Conservation (phyloP, 1,140 invertebrate genomes). For the Polyergus mexicanus region DNA sequence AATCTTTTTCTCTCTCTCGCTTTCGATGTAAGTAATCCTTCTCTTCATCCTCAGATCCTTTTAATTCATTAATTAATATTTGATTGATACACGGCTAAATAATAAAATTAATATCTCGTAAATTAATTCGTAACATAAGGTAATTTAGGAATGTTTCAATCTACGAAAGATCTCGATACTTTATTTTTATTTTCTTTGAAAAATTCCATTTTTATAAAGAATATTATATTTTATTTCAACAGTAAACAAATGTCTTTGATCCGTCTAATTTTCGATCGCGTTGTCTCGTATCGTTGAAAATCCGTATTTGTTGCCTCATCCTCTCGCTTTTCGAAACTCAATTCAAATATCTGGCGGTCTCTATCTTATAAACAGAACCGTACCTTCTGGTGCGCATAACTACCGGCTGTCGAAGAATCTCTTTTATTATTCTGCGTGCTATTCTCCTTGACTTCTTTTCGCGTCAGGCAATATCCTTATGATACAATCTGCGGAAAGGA, state of each 20-base stretch:
- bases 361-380: conserved; percentile 26
- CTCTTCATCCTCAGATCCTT: not conserved
- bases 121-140: too few relatives aligned
- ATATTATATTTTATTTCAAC: too few relatives aligned
- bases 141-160: too few relatives aligned
- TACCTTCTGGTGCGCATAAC: conserved; percentile 66
- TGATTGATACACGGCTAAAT: too few relatives aligned
- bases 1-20: conserved; percentile 10
- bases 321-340: not conserved
- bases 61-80: not conserved
- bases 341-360: conserved; percentile 44
- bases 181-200: too few relatives aligned
- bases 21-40: not conserved
- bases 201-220: too few relatives aligned
- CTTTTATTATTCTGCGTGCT: conserved; percentile 29
- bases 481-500: conserved; percentile 68
- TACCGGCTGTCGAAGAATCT: conserved; percentile 59
- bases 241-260: not conserved
- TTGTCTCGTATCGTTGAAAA: conserved; percentile 7
- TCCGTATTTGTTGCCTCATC: not conserved
- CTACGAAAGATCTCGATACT: too few relatives aligned
- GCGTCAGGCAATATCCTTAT: conserved; percentile 57
- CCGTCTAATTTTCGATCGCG: not conserved
- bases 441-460: conserved; percentile 53
- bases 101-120: too few relatives aligned